Evolutionary conservation across 2,797 vertebrate species (phyloP).

Genomic region (Eulemur coronatus): DNA sequence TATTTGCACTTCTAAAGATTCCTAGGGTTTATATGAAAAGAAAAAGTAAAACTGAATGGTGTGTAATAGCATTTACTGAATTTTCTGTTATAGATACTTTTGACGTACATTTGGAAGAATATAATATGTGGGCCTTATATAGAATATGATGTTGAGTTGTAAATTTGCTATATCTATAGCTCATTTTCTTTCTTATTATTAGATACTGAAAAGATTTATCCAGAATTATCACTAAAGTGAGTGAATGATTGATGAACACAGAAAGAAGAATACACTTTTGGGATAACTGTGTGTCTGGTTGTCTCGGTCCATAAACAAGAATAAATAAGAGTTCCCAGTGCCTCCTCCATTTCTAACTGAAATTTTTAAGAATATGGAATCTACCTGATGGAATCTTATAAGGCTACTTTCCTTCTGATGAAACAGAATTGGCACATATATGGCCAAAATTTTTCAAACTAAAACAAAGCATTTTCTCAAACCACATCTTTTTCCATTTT

Average conservation of each 20-base stretch:
- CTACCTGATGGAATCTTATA: background rate
- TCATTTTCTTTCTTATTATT: constrained; percentile 31
- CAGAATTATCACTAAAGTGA: constrained; percentile 5
- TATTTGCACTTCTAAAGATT: background rate
- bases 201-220: background rate
- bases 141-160: background rate
- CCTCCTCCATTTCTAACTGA: background rate
- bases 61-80: background rate
- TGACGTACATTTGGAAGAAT: background rate
- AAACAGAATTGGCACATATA: background rate
- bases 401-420: background rate
- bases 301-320: background rate
- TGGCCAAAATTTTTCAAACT: background rate
- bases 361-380: background rate
- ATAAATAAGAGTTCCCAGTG: background rate
- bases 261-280: background rate
- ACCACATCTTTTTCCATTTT: background rate
- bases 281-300: background rate
- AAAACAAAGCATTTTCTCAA: background rate
- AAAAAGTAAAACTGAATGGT: background rate
- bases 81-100: background rate
- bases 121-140: background rate
- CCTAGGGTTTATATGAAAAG: background rate
- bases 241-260: background rate
- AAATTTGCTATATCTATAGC: constrained; percentile 2